Percentiles rank a stretch among this genome's conserved stretches.
Conservation (phyloP, 2,797 vertebrate species). For the Fundulus diaphanus region DNA sequence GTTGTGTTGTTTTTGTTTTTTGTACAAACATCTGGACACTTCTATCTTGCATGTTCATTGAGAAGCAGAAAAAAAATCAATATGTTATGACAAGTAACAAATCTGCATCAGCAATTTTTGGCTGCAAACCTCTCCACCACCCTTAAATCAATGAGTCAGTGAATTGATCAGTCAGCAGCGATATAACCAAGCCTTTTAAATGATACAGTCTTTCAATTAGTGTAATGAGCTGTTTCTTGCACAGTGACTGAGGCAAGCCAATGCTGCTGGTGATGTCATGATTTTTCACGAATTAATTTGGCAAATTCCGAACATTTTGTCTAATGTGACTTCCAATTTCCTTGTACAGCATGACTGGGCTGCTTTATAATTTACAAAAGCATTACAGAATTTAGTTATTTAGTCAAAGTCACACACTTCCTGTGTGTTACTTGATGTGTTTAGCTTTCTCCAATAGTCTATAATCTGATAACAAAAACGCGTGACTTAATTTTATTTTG, state of each 20-base stretch:
- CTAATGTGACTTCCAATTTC: neutral
- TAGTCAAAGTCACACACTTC: neutral
- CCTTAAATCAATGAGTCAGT: slow-evolving; percentile 55
- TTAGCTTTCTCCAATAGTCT: neutral
- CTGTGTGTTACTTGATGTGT: neutral
- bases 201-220: slow-evolving; percentile 58
- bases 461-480: slow-evolving; percentile 20
- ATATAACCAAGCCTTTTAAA: slow-evolving; percentile 41
- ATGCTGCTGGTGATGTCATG: slow-evolving; percentile 19
- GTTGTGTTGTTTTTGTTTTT: neutral
- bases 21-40: neutral
- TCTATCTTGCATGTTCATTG: slow-evolving; percentile 9
- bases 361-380: neutral
- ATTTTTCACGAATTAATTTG: slow-evolving; percentile 22
- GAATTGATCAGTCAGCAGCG: slow-evolving; percentile 35
- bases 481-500: neutral
- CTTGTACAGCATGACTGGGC: neutral
- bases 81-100: slow-evolving; percentile 23
- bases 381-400: neutral
- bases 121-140: slow-evolving; percentile 28
- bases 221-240: slow-evolving; percentile 50
- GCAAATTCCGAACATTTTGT: neutral
- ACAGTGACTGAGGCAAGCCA: slow-evolving; percentile 37
- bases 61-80: slow-evolving; percentile 41
- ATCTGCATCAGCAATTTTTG: slow-evolving; percentile 53